phyloP scores from a whole-genome alignment of 2,113 vertebrate species.

The Pao palembangensis region DNA sequence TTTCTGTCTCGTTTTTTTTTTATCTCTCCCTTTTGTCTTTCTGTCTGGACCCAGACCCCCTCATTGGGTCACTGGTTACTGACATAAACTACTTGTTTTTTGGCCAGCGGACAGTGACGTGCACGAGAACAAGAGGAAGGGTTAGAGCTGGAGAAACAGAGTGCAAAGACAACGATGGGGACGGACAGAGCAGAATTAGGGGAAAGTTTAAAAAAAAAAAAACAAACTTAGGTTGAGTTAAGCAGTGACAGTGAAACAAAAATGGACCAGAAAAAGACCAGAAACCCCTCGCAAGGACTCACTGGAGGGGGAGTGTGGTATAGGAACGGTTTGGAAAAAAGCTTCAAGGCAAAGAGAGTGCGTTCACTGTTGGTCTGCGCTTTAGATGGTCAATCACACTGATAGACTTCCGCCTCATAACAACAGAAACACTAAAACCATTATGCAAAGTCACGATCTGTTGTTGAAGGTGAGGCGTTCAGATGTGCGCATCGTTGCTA shows the following conservation, averaged over 20 bases:
- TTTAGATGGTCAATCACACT: conserved; percentile 65
- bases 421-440: conserved; percentile 57
- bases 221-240: conserved; percentile 31
- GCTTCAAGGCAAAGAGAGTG: conserved; percentile 35
- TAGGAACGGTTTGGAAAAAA: conserved; percentile 42
- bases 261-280: conserved; percentile 20
- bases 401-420: conserved; percentile 57
- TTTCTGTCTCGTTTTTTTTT: conserved; percentile 33
- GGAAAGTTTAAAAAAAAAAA: conserved; percentile 52
- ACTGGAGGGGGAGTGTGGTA: conserved; percentile 26
- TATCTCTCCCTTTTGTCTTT: conserved; percentile 14
- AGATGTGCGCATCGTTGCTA: too few species aligned
- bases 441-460: conserved; percentile 33
- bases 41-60: conserved; percentile 32
- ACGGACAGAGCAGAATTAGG: conserved; percentile 43
- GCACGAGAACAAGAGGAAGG: conserved; percentile 16
- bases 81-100: conserved; percentile 25
- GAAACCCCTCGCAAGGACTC: not conserved
- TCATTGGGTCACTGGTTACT: conserved; percentile 55
- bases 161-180: conserved; percentile 33
- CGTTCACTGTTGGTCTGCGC: conserved; percentile 48
- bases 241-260: conserved; percentile 29
- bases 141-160: conserved; percentile 33
- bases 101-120: conserved; percentile 14
- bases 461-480: conserved; percentile 6